These are phyloP conservation scores for Lapara coniferarum DNA, from an alignment of 2,888 invertebrate species.

Conservation along the genomic window DNA sequence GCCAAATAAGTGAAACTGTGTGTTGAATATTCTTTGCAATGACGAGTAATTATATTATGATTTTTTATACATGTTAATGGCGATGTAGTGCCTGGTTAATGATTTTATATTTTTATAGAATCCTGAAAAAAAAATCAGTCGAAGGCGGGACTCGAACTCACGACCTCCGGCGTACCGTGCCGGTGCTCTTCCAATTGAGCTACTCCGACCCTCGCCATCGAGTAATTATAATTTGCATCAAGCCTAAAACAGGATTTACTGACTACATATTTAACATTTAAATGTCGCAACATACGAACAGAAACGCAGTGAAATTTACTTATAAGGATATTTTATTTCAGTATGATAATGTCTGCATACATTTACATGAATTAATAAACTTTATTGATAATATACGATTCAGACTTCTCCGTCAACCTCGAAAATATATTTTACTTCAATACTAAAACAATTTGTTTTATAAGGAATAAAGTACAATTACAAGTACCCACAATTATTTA, in stretches of 20 bases:
- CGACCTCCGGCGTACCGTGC: too few species aligned
- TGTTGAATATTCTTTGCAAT: background rate
- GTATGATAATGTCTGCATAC: background rate
- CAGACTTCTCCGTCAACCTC: background rate
- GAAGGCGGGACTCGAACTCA: too few species aligned
- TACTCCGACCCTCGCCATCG: too few species aligned
- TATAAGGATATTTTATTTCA: constrained; percentile 7
- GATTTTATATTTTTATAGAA: too few species aligned
- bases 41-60: background rate
- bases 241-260: constrained; percentile 12
- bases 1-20: background rate
- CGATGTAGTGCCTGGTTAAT: too few species aligned
- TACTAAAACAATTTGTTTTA: background rate
- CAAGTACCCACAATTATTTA: too few species aligned
- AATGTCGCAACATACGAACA: background rate
- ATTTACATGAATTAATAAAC: constrained; percentile 8
- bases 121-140: too few species aligned
- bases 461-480: too few species aligned
- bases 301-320: constrained; percentile 6
- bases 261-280: constrained; percentile 4
- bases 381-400: background rate
- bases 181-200: too few species aligned
- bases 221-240: constrained; percentile 12
- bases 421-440: background rate
- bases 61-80: too few species aligned